These are phyloP conservation scores for Phthorimaea operculella DNA, from an alignment of 1,140 invertebrate genomes.

Conservation along the genomic window DNA sequence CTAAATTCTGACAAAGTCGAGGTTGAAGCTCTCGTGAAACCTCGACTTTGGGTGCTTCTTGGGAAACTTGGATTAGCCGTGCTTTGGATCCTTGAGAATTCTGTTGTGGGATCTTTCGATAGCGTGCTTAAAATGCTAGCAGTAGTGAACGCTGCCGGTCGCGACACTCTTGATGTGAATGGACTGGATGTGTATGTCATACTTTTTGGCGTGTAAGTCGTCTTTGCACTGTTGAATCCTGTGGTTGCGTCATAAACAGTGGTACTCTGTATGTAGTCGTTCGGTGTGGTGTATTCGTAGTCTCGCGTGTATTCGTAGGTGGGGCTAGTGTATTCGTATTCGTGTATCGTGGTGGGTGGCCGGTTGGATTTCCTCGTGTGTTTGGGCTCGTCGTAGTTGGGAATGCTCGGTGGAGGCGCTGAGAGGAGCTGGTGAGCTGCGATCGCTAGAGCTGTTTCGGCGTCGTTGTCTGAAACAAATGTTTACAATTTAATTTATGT, in stretches of 20 bases:
- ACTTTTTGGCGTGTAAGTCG: neutral
- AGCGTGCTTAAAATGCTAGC: neutral
- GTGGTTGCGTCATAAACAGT: neutral
- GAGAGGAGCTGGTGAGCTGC: conserved; percentile 58
- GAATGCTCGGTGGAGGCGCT: conserved; percentile 53
- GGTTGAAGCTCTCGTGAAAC: conserved; percentile 13
- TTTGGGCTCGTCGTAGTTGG: conserved; percentile 39
- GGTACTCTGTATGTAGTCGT: neutral
- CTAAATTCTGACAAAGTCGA: neutral
- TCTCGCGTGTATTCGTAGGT: conserved; percentile 33
- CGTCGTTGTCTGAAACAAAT: conserved; percentile 17
- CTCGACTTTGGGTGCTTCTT: neutral
- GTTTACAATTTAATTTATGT: too few species aligned
- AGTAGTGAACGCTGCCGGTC: neutral
- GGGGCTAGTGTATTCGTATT: conserved; percentile 39
- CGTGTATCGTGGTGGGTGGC: conserved; percentile 28
- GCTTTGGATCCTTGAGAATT: neutral
- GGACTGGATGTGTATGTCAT: neutral
- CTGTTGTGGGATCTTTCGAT: neutral
- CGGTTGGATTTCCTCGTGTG: conserved; percentile 28
- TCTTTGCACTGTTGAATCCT: neutral
- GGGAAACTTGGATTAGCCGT: neutral
- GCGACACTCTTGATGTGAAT: neutral
- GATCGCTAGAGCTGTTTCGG: conserved; percentile 59
- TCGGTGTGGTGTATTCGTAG: conserved; percentile 21